Conservation (phyloP, 1,140 invertebrate species). For the Muscidifurax raptorellus region DNA sequence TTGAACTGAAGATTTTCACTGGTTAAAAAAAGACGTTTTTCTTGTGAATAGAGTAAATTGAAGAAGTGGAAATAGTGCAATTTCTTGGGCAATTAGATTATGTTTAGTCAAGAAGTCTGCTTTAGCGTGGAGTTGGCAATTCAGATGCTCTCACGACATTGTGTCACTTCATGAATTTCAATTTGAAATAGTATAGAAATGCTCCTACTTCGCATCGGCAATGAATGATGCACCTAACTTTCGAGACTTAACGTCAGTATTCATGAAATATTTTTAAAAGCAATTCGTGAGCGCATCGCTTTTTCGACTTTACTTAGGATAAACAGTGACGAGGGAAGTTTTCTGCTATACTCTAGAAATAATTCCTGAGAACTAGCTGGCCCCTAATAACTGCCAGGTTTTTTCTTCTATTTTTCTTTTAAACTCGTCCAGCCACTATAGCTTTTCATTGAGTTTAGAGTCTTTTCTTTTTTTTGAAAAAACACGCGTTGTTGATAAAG, state of each 20-base stretch:
- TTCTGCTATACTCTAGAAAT: constrained; percentile 67
- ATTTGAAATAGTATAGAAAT: background rate
- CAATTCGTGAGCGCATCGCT: constrained; percentile 38
- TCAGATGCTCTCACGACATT: constrained; percentile 46
- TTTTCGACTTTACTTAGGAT: constrained; percentile 46
- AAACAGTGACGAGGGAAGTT: constrained; percentile 65
- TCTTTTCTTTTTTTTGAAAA: constrained; percentile 44
- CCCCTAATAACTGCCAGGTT: constrained; percentile 48
- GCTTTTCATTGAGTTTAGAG: constrained; percentile 43
- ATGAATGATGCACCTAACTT: background rate
- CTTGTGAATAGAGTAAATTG: background rate
- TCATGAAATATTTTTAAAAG: background rate
- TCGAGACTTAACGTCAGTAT: background rate
- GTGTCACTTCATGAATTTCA: constrained; percentile 24
- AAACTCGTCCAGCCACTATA: constrained; percentile 59
- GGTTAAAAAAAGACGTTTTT: background rate
- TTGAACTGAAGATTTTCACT: constrained; percentile 24
- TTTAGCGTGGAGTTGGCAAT: constrained; percentile 69
- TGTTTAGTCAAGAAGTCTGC: constrained; percentile 68
- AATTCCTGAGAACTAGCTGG: constrained; percentile 69
- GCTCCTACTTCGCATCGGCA: background rate
- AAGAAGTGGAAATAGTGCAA: constrained; percentile 24
- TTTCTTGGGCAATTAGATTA: constrained; percentile 42
- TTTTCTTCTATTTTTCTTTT: constrained; percentile 56
- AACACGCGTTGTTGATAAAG: background rate